These are phyloP conservation scores for Microctonus aethiopoides DNA, from an alignment of 2,888 invertebrate genomes.

Conservation along the genomic window DNA sequence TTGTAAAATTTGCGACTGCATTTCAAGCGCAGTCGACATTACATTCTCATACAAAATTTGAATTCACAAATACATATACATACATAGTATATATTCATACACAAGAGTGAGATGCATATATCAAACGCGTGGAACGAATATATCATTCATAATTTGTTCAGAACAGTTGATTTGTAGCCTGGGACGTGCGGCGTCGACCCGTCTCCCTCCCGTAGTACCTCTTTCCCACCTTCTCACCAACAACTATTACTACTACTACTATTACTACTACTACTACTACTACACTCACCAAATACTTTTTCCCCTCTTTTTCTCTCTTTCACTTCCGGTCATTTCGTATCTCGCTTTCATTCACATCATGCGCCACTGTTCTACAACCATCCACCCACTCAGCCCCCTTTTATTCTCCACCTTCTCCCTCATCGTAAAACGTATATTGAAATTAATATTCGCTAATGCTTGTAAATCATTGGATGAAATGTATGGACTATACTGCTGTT, in stretches of 20 bases:
- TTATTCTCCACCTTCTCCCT: conserved; percentile 43
- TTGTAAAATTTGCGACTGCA: conserved; percentile 38
- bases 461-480: conserved; percentile 65
- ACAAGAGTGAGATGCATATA: conserved; percentile 57
- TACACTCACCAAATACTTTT: conserved; percentile 29
- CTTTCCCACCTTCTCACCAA: conserved; percentile 33
- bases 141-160: conserved; percentile 67
- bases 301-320: conserved; percentile 31
- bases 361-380: conserved; percentile 37
- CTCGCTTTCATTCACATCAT: conserved; percentile 53
- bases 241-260: too few species aligned
- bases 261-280: too few species aligned
- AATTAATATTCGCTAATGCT: conserved; percentile 67
- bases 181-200: conserved; percentile 63
- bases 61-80: conserved; percentile 43
- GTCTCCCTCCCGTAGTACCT: conserved; percentile 45
- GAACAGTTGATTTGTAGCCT: conserved; percentile 65
- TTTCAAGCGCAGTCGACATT: not conserved
- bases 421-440: conserved; percentile 61
- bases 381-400: not conserved
- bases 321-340: conserved; percentile 37
- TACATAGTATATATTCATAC: conserved; percentile 32
- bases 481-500: conserved; percentile 54
- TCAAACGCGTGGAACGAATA: conserved; percentile 64
- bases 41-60: conserved; percentile 31